These are phyloP conservation scores for Ips typographus DNA, from an alignment of 1,140 invertebrate species.

Conservation along the genomic window DNA sequence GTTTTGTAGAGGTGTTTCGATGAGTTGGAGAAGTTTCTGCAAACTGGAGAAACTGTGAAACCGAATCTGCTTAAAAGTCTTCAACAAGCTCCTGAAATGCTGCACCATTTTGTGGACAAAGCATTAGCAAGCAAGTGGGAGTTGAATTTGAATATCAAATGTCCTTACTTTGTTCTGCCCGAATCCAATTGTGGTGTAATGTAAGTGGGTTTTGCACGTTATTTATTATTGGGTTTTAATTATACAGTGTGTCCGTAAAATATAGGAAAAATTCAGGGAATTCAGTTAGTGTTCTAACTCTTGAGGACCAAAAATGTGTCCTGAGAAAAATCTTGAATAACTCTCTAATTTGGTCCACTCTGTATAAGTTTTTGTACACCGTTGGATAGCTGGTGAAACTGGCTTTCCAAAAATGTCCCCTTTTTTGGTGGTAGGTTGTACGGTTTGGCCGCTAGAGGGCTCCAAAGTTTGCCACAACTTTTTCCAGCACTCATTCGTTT, in stretches of 20 bases:
- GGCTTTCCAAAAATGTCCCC: too few relatives aligned
- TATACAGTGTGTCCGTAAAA: too few relatives aligned
- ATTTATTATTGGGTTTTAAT: too few relatives aligned
- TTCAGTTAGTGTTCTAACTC: too few relatives aligned
- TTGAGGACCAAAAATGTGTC: background rate
- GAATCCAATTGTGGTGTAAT: slow-evolving; percentile 75
- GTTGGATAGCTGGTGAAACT: too few relatives aligned
- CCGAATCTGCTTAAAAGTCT: slow-evolving; percentile 50
- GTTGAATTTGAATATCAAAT: slow-evolving; percentile 74
- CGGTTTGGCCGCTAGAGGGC: too few relatives aligned
- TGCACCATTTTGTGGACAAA: slow-evolving; percentile 43
- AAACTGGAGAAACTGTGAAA: slow-evolving; percentile 21
- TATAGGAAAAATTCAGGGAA: too few relatives aligned
- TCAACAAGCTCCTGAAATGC: slow-evolving; percentile 50
- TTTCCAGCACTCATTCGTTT: too few relatives aligned
- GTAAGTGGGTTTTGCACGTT: slow-evolving; percentile 54
- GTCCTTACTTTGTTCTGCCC: slow-evolving; percentile 77
- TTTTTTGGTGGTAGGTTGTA: too few relatives aligned
- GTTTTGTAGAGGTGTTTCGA: slow-evolving; percentile 68
- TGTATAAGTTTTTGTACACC: too few relatives aligned
- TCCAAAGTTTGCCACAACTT: too few relatives aligned
- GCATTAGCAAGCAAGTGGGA: slow-evolving; percentile 62
- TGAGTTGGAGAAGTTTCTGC: slow-evolving; percentile 73
- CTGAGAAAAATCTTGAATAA: background rate
- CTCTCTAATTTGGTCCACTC: too few relatives aligned